These are phyloP conservation scores for Lagria hirta DNA, from an alignment of 2,888 invertebrate genomes.

Conservation along the genomic window DNA sequence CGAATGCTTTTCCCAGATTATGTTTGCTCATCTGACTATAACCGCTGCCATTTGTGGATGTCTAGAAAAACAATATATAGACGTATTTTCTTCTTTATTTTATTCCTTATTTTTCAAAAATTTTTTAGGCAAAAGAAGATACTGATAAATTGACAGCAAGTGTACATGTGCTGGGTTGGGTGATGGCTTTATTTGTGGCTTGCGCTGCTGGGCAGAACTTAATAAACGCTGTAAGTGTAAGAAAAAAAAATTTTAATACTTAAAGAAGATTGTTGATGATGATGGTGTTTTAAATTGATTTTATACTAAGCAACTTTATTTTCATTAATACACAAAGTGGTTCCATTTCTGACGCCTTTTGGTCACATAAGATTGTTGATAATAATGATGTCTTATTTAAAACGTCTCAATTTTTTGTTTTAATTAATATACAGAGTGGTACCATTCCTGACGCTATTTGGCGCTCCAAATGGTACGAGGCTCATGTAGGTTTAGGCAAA, in stretches of 20 bases:
- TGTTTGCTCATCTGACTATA: constrained; percentile 15
- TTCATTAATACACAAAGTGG: too few species aligned
- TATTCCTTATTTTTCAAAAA: constrained; percentile 1
- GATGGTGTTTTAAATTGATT: not conserved
- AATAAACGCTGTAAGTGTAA: constrained; percentile 11
- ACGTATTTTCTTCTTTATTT: constrained; percentile 2
- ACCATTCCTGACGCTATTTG: constrained; percentile 10
- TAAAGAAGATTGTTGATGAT: not conserved
- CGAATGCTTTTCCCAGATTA: constrained; percentile 6
- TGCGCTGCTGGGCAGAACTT: constrained; percentile 15
- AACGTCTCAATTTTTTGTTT: too few species aligned
- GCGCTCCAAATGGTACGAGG: constrained; percentile 9
- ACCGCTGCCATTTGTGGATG: constrained; percentile 10
- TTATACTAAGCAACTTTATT: too few species aligned
- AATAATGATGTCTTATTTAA: too few species aligned
- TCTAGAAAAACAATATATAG: constrained; percentile 16
- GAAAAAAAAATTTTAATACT: not conserved
- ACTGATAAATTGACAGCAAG: not conserved
- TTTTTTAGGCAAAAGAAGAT: constrained; percentile 1
- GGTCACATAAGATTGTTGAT: too few species aligned
- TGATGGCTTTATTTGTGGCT: constrained; percentile 8
- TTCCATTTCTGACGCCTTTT: constrained; percentile 7
- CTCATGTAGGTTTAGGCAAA: constrained; percentile 1
- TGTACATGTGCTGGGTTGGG: constrained; percentile 10
- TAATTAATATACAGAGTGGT: constrained; percentile 8